Evolutionary conservation across 2,888 invertebrate species (phyloP).

Genomic region (Diarsia dahlii): DNA sequence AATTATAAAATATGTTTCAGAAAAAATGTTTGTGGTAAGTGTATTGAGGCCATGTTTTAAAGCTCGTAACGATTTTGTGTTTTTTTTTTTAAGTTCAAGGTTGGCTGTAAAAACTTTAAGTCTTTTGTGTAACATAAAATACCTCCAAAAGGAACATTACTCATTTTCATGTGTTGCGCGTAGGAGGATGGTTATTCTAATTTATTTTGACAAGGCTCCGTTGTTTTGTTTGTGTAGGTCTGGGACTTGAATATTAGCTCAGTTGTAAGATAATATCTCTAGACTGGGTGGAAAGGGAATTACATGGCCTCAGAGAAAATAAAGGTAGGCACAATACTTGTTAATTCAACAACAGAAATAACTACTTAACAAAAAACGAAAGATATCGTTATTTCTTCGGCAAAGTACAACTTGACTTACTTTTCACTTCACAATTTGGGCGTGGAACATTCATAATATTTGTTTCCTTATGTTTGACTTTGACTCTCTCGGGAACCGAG

Average conservation of each 20-base stretch:
- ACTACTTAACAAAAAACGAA: conserved; percentile 26
- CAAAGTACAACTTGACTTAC: conserved; percentile 39
- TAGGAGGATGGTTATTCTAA: conserved; percentile 43
- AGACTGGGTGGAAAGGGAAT: conserved; percentile 30
- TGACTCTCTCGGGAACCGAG: conserved; percentile 46
- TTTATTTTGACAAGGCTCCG: conserved; percentile 57
- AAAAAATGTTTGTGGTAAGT: conserved; percentile 25
- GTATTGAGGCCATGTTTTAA: conserved; percentile 13
- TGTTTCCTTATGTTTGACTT: conserved; percentile 67
- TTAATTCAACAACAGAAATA: conserved; percentile 32
- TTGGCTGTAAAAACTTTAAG: conserved; percentile 41
- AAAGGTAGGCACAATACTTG: conserved; percentile 15
- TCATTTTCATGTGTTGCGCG: conserved; percentile 50
- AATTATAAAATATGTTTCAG: conserved; percentile 38
- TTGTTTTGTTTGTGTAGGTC: conserved; percentile 55
- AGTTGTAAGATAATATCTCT: conserved; percentile 53
- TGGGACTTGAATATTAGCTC: conserved; percentile 50
- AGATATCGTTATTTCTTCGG: conserved; percentile 31
- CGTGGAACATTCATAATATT: conserved; percentile 60
- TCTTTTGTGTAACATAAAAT: conserved; percentile 49
- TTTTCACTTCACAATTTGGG: conserved; percentile 61
- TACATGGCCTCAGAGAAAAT: conserved; percentile 24
- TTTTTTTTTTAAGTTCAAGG: conserved; percentile 50
- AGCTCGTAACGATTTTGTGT: conserved; percentile 35
- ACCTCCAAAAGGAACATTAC: conserved; percentile 38